Base-by-base conservation (phyloP, 2,113 vertebrate genomes). In the Corvus hawaiiensis region DNA sequence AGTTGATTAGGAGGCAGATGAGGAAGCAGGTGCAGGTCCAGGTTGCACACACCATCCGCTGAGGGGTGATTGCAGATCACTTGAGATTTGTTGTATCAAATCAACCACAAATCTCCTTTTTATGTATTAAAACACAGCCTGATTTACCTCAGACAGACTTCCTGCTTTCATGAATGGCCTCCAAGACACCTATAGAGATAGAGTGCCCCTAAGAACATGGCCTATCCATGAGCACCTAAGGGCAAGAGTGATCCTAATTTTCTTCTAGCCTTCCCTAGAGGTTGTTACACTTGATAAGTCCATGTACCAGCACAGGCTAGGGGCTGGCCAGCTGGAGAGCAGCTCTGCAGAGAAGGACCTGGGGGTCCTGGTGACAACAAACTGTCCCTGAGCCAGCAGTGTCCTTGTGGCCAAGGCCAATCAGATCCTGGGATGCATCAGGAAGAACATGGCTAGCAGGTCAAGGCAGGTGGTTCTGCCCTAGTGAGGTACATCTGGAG, bases 211-310 rank as follows among this genome's bases (percentile, higher is more conserved):
- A 32, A 75, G 13, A 43, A 7, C 41, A 18, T 4, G 5, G 1
- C 18, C n/a, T 18, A 3, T n/a, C 39, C 21, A 11, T 33, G 58
- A 35, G 35, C 24, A 46, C 11, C 18, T 17, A 20, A 44, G 56
- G 32, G 18, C 32, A 62, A 17, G 11, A 62, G 15, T 20, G 10
- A 5, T 27, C 10, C 11, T 21, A 51, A 3, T 48, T 62, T 62
- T 58, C 22, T n/a, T 78, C 19, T 5, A 39, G 13, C 17, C 28
- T 78, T 62, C 30, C 16, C 16, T 51, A 27, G 24, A 56, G 1
- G 9, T 6, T 55, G 13, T 13, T 44, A 18, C 14, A 10, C 5
- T 21, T 51, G 26, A 32, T 15, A 37, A 52, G 0, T 2, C 6
- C 14, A 14, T 51, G 26, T 26, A 32, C 7, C 17, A 68, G 21